Evolutionary conservation across 1,140 invertebrate species (phyloP).

Genomic region (Asbolus verrucosus): DNA sequence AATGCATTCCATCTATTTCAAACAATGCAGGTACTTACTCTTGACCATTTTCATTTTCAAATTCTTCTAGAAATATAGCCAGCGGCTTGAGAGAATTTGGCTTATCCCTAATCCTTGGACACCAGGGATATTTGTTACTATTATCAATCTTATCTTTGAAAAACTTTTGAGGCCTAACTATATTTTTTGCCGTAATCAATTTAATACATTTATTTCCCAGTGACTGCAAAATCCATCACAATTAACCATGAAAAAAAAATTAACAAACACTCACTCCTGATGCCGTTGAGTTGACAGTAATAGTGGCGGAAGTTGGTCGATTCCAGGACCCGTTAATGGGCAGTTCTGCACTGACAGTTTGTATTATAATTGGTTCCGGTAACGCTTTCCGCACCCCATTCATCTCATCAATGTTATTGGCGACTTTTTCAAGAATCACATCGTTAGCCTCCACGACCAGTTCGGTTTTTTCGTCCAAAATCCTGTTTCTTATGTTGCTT

Average conservation of each 20-base stretch:
- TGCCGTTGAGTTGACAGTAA: conserved; percentile 50
- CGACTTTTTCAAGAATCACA: conserved; percentile 82
- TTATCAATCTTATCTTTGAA: conserved; percentile 93
- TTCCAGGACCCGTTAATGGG: conserved; percentile 63
- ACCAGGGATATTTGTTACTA: conserved; percentile 77
- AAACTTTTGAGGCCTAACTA: conserved; percentile 83
- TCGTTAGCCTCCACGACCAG: conserved; percentile 83
- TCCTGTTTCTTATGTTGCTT: conserved; percentile 70
- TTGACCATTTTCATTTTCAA: conserved; percentile 70
- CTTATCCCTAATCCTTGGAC: conserved; percentile 87
- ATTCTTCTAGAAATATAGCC: conserved; percentile 76
- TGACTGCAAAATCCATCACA: conserved; percentile 44
- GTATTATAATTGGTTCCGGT: conserved; percentile 66
- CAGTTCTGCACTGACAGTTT: conserved; percentile 61
- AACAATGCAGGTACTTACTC: too few relatives aligned
- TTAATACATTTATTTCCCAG: conserved; percentile 63
- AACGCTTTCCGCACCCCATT: conserved; percentile 74
- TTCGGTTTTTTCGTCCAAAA: conserved; percentile 80
- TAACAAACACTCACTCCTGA: conserved; percentile 15
- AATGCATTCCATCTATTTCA: too few relatives aligned
- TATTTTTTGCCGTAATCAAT: conserved; percentile 80
- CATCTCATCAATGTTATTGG: conserved; percentile 79
- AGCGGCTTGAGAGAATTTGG: conserved; percentile 89
- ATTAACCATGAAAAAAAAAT: conserved; percentile 2
- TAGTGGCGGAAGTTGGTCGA: conserved; percentile 63